Evolutionary conservation across 2,797 vertebrate species (phyloP).

Genomic region (Hapalemur alaotrensis): DNA sequence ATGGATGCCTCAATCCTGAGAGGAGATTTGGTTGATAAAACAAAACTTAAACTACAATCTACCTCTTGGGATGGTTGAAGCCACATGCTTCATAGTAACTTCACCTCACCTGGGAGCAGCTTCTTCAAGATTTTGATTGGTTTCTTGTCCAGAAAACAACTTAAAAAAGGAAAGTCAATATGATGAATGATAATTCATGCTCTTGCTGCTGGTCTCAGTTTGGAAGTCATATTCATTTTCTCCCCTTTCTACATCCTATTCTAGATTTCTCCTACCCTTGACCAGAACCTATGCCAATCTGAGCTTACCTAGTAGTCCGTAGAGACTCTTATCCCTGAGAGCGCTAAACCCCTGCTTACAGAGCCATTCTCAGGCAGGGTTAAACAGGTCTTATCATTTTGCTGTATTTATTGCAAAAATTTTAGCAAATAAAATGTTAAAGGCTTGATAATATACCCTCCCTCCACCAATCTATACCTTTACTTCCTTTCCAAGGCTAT

Average conservation of each 20-base stretch:
- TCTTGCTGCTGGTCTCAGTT: not conserved
- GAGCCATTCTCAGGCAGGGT: not conserved
- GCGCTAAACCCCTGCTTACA: fast-evolving
- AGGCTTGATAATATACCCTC: not conserved
- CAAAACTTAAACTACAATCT: not conserved
- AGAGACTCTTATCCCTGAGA: not conserved
- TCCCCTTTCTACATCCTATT: not conserved
- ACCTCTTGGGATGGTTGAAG: not conserved
- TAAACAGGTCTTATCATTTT: not conserved
- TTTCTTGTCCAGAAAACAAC: not conserved
- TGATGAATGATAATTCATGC: fast-evolving
- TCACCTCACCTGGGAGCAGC: not conserved
- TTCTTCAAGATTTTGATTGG: not conserved
- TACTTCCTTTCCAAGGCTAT: not conserved
- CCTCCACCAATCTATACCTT: not conserved
- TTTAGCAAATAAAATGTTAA: not conserved
- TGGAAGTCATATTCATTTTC: not conserved
- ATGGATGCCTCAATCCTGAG: not conserved
- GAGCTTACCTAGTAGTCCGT: not conserved
- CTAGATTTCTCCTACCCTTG: not conserved
- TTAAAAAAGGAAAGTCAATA: not conserved
- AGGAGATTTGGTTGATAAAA: not conserved
- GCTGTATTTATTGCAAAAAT: not conserved
- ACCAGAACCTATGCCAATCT: not conserved
- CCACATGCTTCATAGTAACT: not conserved